Conservation (phyloP, 2,113 vertebrate species). For the Anarrhichthys ocellatus region DNA sequence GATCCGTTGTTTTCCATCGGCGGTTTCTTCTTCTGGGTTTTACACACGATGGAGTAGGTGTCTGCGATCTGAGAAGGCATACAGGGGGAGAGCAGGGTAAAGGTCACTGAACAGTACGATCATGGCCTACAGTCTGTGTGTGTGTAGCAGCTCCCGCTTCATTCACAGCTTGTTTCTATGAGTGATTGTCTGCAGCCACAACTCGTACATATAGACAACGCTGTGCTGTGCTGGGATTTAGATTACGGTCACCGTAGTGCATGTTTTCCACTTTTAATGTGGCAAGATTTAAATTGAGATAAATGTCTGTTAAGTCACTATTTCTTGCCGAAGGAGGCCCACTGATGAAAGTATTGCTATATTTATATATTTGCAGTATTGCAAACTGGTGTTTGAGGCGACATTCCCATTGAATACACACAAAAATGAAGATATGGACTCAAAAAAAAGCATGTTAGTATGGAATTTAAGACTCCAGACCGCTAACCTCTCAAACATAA, state of each 20-base stretch:
- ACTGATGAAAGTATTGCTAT: not conserved
- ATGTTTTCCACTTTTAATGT: too few species aligned
- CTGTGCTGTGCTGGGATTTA: too few species aligned
- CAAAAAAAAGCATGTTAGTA: too few species aligned
- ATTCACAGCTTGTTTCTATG: not conserved
- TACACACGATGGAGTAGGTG: constrained; percentile 86
- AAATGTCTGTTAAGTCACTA: too few species aligned
- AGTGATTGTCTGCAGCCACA: constrained; percentile 1
- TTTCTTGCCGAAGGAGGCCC: too few species aligned
- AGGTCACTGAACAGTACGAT: constrained; percentile 17
- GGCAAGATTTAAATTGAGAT: too few species aligned
- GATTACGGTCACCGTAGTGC: too few species aligned
- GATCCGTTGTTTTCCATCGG: constrained; percentile 72
- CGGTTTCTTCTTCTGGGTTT: constrained; percentile 82
- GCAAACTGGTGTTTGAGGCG: too few species aligned
- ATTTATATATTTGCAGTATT: not conserved
- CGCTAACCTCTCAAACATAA: too few species aligned
- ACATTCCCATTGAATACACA: not conserved
- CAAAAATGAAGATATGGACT: too few species aligned
- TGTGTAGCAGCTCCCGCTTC: not conserved
- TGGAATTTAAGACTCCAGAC: too few species aligned
- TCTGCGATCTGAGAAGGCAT: constrained; percentile 82
- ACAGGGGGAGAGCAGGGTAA: constrained; percentile 40
- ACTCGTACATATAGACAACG: too few species aligned
- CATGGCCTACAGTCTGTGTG: not conserved